Conservation (phyloP, 2,797 vertebrate species). For the Phalloptychus januarius region DNA sequence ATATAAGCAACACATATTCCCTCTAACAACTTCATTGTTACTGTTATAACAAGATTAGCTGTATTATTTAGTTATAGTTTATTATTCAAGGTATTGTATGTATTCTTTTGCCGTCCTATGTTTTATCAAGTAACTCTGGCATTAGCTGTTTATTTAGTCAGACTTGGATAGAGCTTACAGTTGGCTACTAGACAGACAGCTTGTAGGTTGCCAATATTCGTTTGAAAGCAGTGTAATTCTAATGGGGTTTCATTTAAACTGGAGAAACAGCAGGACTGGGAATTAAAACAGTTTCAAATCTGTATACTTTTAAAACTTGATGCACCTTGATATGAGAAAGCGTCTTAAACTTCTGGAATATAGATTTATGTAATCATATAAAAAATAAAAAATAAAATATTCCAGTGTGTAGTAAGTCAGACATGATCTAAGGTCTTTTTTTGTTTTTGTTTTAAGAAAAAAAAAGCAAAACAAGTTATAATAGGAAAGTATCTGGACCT, state of each 20-base stretch:
- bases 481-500: conserved; percentile 38
- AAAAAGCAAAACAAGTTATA: conserved; percentile 40
- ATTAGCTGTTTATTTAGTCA: neutral
- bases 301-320: neutral
- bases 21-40: neutral
- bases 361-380: neutral
- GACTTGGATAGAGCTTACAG: neutral
- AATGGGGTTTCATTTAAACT: neutral
- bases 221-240: neutral
- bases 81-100: neutral
- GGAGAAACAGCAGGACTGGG: too few species aligned
- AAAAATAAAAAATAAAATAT: neutral
- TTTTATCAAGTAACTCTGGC: neutral
- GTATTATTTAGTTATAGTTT: neutral
- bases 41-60: neutral
- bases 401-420: conserved; percentile 6
- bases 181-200: neutral
- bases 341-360: neutral
- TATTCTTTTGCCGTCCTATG: neutral
- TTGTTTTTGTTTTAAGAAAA: neutral
- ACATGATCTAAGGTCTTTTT: conserved; percentile 20
- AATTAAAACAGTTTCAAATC: neutral
- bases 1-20: neutral
- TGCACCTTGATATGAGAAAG: neutral
- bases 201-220: neutral